Conservation (phyloP, 2,797 vertebrate genomes). For the Diceros bicornis region DNA sequence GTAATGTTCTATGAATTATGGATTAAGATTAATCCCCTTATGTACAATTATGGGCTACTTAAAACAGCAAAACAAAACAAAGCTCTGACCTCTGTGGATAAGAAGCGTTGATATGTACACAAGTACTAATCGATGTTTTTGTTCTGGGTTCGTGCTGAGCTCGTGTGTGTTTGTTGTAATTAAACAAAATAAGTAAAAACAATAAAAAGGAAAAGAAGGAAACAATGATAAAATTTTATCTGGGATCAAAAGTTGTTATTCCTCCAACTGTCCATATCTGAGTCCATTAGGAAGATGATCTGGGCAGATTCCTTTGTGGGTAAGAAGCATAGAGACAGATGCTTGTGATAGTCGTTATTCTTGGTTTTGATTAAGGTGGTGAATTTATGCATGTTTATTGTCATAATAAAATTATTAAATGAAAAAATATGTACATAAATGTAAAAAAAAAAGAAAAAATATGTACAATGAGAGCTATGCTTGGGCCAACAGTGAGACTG, state of each 20-base stretch:
- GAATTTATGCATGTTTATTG: not conserved
- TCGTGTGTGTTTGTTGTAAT: not conserved
- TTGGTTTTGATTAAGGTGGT: not conserved
- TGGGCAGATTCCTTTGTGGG: not conserved
- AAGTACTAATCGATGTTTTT: not conserved
- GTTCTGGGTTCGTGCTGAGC: not conserved
- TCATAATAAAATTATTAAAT: not conserved
- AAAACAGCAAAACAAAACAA: not conserved
- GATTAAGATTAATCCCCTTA: not conserved
- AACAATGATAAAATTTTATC: not conserved
- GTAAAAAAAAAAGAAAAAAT: too few relatives aligned
- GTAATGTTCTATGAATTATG: not conserved
- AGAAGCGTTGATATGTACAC: not conserved
- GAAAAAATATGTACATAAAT: too few relatives aligned
- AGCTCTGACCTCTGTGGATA: not conserved
- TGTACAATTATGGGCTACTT: too few relatives aligned
- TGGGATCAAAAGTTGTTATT: not conserved
- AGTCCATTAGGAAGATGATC: not conserved
- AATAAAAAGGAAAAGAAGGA: not conserved
- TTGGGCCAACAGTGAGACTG: not conserved
- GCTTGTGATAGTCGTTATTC: accelerated
- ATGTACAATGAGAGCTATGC: accelerated
- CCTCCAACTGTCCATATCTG: accelerated
- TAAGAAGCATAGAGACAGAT: not conserved
- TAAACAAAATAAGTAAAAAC: not conserved